Percentiles rank a stretch among this genome's conserved stretches.
Conservation (phyloP, 2,888 invertebrate species). For the Trachelus troglodyta region DNA sequence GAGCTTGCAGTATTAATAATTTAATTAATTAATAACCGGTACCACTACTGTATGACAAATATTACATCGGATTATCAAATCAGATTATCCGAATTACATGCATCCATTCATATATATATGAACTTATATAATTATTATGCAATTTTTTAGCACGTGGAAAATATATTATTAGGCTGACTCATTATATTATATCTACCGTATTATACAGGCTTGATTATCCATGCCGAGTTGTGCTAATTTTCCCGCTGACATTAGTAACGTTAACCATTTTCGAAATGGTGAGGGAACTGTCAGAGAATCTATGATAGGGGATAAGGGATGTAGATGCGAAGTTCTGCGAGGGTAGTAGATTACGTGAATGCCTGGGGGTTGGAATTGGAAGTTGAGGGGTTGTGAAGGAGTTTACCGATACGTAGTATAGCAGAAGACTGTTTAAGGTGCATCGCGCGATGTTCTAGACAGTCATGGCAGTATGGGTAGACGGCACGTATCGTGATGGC, state of each 20-base stretch:
- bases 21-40: neutral
- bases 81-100: neutral
- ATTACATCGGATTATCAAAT: neutral
- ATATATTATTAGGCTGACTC: neutral
- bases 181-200: neutral
- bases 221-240: neutral
- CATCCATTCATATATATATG: too few relatives aligned
- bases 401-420: neutral
- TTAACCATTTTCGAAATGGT: neutral
- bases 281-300: neutral
- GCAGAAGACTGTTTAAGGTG: neutral
- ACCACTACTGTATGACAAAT: neutral
- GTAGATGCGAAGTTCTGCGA: neutral
- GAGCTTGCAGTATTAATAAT: neutral
- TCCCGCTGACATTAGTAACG: neutral
- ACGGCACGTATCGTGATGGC: neutral
- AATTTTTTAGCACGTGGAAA: neutral
- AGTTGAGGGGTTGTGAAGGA: neutral
- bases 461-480: neutral
- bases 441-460: neutral
- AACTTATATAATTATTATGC: neutral
- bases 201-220: neutral
- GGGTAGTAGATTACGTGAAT: neutral
- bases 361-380: neutral
- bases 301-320: neutral